phyloP scores from a whole-genome alignment of 2,113 vertebrate genomes.

The Ornithorhynchus anatinus region DNA sequence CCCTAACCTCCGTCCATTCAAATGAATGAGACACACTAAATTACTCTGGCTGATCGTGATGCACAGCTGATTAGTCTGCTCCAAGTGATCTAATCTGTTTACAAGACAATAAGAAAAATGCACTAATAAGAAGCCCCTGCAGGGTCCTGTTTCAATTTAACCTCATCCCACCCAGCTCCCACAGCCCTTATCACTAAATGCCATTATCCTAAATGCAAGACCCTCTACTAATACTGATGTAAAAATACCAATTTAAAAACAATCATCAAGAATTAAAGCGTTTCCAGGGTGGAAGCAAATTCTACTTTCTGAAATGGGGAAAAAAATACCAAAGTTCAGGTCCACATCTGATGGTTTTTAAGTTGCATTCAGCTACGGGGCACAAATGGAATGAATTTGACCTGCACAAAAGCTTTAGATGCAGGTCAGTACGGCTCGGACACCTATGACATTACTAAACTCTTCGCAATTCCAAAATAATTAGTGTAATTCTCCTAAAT shows the following conservation, averaged over 20 bases:
- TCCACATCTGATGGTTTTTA: too few relatives aligned
- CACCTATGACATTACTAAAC: too few relatives aligned
- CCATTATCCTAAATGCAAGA: not conserved
- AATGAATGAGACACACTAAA: not conserved
- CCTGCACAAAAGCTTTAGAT: too few relatives aligned
- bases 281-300: not conserved
- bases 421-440: too few relatives aligned
- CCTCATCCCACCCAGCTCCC: not conserved
- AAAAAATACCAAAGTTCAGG: too few relatives aligned
- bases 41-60: not conserved
- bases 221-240: not conserved
- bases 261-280: not conserved
- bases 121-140: not conserved
- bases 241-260: conserved; percentile 1
- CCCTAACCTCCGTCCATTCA: not conserved
- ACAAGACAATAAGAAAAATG: not conserved
- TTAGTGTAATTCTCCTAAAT: too few relatives aligned
- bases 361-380: too few relatives aligned
- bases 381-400: too few relatives aligned
- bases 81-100: not conserved
- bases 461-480: too few relatives aligned
- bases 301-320: not conserved
- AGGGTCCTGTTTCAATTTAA: conserved; percentile 1
- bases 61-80: not conserved
- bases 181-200: not conserved